Base-by-base conservation (phyloP, 2,888 invertebrate species). In the Andrena marginata region DNA sequence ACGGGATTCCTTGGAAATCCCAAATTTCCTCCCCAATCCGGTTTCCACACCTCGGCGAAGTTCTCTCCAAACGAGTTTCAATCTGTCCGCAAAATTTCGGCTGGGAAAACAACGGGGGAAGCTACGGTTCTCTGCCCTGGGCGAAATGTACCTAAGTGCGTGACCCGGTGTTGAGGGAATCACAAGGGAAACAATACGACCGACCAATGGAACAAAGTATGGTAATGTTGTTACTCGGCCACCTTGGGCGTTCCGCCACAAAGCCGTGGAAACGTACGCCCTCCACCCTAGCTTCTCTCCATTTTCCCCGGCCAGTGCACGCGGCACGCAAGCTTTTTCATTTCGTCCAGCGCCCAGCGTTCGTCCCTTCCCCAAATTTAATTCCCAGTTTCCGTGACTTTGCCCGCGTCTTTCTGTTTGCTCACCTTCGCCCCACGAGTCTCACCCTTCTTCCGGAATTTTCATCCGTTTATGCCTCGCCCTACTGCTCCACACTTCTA, bases 181-280 rank as follows among this genome's bases (percentile, higher is more conserved):
- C 33, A 29, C 56, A 4, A 54, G 49, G 10, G n/a, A 69, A 33
- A 42, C 5, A 42, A 16, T 42, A 5, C 1, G 5, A 42, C 42
- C 7, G 42, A 68, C 33, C n/a, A 33, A 51, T 23, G 35, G 33
- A 16, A n/a, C 51, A 62, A 33, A 35, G 13, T 23, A 59, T 33
- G 49, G 48, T 67, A 31, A 59, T 42, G 51, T 16, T 16, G 7
- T 23, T 54, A 1, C 56, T 10, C 13, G 56, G 1, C 5, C 8
- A 13, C 5, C 10, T 26, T 73, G 64, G 13, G 54, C 13, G 23
- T 35, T 54, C 20, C 65, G 65, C 42, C 42, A 65, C 33, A 48
- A 42, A 64, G 26, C 26, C 56, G 35, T 26, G 33, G 51, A 63
- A 64, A 60, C 75, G 8, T n/a, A 31, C 10, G 16, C 42, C 42